phyloP scores from a whole-genome alignment of 2,888 invertebrate genomes.

The Oeneis ivallda region DNA sequence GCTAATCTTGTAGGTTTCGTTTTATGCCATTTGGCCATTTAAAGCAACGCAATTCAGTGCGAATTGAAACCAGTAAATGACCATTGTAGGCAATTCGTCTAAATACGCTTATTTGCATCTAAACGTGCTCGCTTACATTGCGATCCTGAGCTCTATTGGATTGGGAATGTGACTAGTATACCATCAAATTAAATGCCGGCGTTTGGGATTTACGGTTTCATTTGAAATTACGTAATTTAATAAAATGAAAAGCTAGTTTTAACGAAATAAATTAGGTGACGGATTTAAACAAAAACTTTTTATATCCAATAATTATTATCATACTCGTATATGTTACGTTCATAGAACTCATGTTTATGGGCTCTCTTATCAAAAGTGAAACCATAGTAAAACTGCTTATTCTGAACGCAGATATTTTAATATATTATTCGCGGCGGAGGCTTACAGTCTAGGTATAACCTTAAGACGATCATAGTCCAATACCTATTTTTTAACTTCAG shows the following conservation, averaged over 20 bases:
- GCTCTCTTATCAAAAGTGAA: too few species aligned
- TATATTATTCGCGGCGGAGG: too few species aligned
- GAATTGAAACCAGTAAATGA: conserved; percentile 75
- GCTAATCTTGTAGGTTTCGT: conserved; percentile 54
- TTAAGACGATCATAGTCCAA: not conserved
- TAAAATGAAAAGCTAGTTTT: not conserved
- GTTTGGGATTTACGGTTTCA: not conserved
- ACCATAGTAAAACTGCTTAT: too few species aligned
- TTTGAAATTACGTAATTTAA: not conserved
- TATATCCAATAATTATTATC: too few species aligned
- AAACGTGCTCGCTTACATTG: conserved; percentile 66
- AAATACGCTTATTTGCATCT: conserved; percentile 73
- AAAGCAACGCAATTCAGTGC: conserved; percentile 58
- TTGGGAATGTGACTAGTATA: conserved; percentile 52
- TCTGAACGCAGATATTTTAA: too few species aligned
- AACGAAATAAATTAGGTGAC: not conserved
- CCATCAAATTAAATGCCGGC: conserved; percentile 3
- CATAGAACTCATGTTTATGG: too few species aligned
- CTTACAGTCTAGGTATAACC: too few species aligned
- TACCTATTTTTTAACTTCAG: conserved; percentile 26
- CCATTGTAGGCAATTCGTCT: conserved; percentile 67
- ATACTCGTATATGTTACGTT: too few species aligned
- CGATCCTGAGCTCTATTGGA: conserved; percentile 51
- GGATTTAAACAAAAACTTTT: too few species aligned
- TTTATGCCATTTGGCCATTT: conserved; percentile 70